Base-by-base conservation (phyloP, 2,888 invertebrate species). In the Eristalis pertinax region DNA sequence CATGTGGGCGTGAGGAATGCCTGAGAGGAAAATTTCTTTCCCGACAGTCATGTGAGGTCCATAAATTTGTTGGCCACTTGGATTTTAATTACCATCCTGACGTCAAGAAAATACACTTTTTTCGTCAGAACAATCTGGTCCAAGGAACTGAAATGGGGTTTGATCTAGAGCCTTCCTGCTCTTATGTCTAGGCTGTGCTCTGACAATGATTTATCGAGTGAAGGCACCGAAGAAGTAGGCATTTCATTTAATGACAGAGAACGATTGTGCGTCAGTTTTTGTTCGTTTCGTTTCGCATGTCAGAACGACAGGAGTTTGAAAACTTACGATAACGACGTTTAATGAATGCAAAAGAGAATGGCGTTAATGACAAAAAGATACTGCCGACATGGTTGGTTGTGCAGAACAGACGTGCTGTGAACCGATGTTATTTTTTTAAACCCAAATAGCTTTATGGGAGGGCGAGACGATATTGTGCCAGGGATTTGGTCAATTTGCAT, bases 21-120 rank as follows among this genome's bases (percentile, higher is more conserved):
- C 19, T 19, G 19, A 70, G n/a, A 62, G 26, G n/a, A 11, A 72
- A 70, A 60, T 60, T 38, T 60, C 19, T 19, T 50, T n/a, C 50
- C 19, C 19, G 50, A 8, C 50, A 50, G 19, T 70, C 69, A 77
- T 70, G 77, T 72, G 79, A 65, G 58, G 41, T 50, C 22, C 38
- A 64, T 64, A 72, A 58, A 72, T 65, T 72, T 60, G 10, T 19
- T 56, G 56, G 29, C 69, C 43, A 35, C 62, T 77, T 70, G 26
- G 50, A 29, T 64, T 41, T 70, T 77, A 50, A 77, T 77, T 63
- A 56, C 50, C 43, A 19, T 43, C 10, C 56, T 58, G 78, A 78
- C 64, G 62, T 43, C 26, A 67, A 32, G 32, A 60, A n/a, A 15
- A 60, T 60, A 11, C 13, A 38, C 13, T 60, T 58, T 58, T 60